phyloP scores from a whole-genome alignment of 2,888 invertebrate species.

The Mechanitis mazaeus region DNA sequence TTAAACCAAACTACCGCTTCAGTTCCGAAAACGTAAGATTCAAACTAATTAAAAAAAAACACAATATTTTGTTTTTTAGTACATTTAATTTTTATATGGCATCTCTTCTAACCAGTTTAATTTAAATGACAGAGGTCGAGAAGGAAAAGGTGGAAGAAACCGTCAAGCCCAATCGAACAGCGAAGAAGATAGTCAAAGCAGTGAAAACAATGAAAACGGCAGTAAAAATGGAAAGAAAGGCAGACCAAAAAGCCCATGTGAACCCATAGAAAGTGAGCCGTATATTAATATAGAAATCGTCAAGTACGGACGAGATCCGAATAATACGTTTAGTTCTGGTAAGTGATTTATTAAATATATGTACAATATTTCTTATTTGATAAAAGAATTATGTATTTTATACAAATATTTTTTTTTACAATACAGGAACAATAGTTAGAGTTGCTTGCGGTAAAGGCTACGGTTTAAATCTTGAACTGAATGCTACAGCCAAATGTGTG shows the following conservation, averaged over 20 bases:
- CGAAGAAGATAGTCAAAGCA: slow-evolving; percentile 37
- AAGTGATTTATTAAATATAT: slow-evolving; percentile 24
- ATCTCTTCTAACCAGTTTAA: not conserved
- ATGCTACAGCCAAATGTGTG: slow-evolving; percentile 87
- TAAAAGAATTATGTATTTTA: too few species aligned
- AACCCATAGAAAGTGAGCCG: slow-evolving; percentile 79
- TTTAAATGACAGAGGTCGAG: slow-evolving; percentile 51
- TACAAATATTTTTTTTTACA: not conserved
- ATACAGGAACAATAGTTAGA: slow-evolving; percentile 81
- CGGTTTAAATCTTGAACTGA: slow-evolving; percentile 82
- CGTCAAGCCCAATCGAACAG: slow-evolving; percentile 40
- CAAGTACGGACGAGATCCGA: slow-evolving; percentile 82
- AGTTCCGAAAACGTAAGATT: slow-evolving; percentile 68
- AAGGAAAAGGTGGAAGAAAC: slow-evolving; percentile 63
- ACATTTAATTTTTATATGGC: not conserved
- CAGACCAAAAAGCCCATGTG: slow-evolving; percentile 80
- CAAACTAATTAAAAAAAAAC: not conserved
- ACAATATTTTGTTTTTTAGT: not conserved
- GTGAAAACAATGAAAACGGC: slow-evolving; percentile 41
- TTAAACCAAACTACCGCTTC: slow-evolving; percentile 71
- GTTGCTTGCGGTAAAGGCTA: slow-evolving; percentile 88
- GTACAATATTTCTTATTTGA: too few species aligned
- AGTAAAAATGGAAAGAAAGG: slow-evolving; percentile 62
- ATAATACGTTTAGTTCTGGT: slow-evolving; percentile 84
- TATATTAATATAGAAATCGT: slow-evolving; percentile 83